Base-by-base conservation (phyloP, 2,113 vertebrate genomes). In the Paraplagusia blochii region DNA sequence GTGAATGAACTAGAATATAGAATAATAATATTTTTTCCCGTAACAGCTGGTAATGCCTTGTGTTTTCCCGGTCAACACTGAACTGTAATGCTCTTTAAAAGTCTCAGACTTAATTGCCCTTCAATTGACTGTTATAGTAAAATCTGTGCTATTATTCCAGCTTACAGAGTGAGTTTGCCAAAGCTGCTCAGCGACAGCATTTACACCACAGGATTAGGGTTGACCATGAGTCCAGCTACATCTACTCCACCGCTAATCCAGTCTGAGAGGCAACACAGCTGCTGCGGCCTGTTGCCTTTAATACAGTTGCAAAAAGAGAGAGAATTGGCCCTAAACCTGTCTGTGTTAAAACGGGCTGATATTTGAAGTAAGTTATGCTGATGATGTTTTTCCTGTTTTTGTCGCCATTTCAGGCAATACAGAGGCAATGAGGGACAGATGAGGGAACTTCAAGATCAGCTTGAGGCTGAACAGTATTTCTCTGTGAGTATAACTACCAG, bases 401-500 rank as follows among this genome's bases (percentile, higher is more conserved):
- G 4, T 38, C 61, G 16, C 11, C 66, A 13, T 39, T 60, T 40
- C 84, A 99, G 97, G 82, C 95, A 99, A 46, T 98, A 98, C 80
- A 91, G 96, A 90, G 97, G 96, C 84, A 99, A 98, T 66, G 97
- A 99, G 88, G 96, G 97, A 74, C 97, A 98, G 86, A 99, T 99
- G 97, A 92, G 95, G 78, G 97, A 99, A 82, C 93, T 99, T 70
- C 96, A 99, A 87, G 97, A 99, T 90, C 97, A 99, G 64, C 93
- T 99, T 69, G 97, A 99, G 88, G 96, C 97, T 11, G 97, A 99
- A 83, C 97, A 99, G 67, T 99, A 98, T 90, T 99, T 99, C 86
- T 99, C 96, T 76, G 97, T 98, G 89, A 95, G 93, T 84, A 42
- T 10, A 18, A 33, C 5, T 36, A 44, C 38, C 22, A 11, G 5